Evolutionary conservation across 2,888 invertebrate species (phyloP), one percentile per base, ranked within the genome.

Genomic region (Bembecia ichneumoniformis): DNA sequence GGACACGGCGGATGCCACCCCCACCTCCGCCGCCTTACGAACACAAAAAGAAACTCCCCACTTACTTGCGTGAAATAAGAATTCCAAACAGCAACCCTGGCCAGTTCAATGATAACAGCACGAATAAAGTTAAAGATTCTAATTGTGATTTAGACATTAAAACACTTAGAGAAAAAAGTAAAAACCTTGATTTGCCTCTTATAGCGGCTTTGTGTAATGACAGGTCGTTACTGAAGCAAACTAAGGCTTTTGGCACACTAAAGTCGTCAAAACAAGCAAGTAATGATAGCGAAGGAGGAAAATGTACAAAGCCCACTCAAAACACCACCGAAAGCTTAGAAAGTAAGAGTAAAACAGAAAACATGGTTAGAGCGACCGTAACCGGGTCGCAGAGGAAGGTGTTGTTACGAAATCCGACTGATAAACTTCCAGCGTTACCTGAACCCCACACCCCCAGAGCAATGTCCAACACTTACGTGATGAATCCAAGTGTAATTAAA

Each of bases 151-250:
- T 87, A 79, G 96, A 96, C 77, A 95, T 96, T 64, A 92, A 93
- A 68, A 91, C 94, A 59, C 87, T 96, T 54, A 90, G 96, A 52
- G 96, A 96, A 80, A 95, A 96, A 82, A 96, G 95, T 81, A 93
- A 93, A 72, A 94, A 96, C 73, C 88, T 96, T 67, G 96, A 96
- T 82, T 88, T 97, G 76, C 97, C 97, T 15, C 88, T 98, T 54
- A 96, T 97, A 70, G 94, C 96, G 52, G 97, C 97, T 11, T 89
- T 97, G 60, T 97, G 96, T 87, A 97, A 97, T 74, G 97, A 97
- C 79, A 91, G 94, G 52, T 94, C 96, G 52, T 89, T 97, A 66
- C 87, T 96, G 52, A 95, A 95, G 79, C 96, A 96, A 81, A 96
- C 95, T 48, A 95, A 95, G 77, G 94, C 95, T 16, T 94, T 94